phyloP scores from a whole-genome alignment of 2,888 invertebrate species.

The Cyclophora albipunctata region DNA sequence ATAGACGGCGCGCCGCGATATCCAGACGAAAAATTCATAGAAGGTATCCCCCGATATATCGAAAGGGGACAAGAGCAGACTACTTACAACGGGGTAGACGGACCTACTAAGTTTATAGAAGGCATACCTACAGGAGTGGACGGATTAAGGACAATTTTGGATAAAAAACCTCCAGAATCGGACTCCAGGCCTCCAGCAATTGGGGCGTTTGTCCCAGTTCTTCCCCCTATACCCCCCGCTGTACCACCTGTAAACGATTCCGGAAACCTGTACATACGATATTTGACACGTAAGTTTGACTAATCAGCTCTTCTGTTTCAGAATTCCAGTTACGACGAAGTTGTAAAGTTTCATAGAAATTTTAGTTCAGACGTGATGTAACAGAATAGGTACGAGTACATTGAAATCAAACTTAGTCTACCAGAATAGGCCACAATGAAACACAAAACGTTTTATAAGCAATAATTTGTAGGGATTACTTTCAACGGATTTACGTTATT shows the following conservation, averaged over 20 bases:
- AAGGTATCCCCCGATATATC: neutral
- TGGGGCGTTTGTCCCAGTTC: constrained; percentile 28
- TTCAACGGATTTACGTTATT: constrained; percentile 11
- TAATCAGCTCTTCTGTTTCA: constrained; percentile 46
- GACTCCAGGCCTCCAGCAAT: constrained; percentile 29
- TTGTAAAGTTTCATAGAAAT: no score
- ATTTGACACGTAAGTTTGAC: constrained; percentile 64
- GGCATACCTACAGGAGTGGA: neutral
- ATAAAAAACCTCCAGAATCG: constrained; percentile 10
- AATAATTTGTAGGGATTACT: constrained; percentile 14
- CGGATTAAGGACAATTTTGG: constrained; percentile 3
- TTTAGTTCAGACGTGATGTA: no score
- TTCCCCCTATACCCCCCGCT: constrained; percentile 29
- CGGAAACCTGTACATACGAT: constrained; percentile 55
- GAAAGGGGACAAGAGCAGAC: neutral
- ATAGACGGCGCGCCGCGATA: constrained; percentile 6
- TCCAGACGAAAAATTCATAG: neutral
- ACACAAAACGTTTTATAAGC: neutral
- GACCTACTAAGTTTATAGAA: no score
- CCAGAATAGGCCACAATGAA: no score
- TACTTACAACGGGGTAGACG: neutral
- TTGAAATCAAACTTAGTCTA: no score
- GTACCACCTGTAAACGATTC: constrained; percentile 51
- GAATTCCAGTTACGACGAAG: constrained; percentile 9
- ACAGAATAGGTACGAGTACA: no score